A percentile compares a stretch with the other conserved stretches of the same genome.
These are phyloP conservation scores for Alloplasta piceator DNA, from an alignment of 2,888 invertebrate species.

Conservation along the genomic window DNA sequence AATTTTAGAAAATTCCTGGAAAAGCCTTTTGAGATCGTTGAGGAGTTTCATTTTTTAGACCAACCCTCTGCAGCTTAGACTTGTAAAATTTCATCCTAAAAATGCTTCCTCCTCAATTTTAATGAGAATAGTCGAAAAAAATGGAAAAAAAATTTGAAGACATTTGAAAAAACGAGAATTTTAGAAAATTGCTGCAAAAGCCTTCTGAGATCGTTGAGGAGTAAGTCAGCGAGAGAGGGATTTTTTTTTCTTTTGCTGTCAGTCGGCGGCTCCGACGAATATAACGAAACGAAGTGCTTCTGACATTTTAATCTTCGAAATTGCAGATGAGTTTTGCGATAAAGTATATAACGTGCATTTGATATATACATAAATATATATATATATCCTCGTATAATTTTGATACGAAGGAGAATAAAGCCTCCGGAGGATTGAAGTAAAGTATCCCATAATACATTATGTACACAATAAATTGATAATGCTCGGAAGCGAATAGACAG, in stretches of 20 bases:
- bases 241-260: constrained; percentile 4
- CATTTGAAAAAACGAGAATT: neutral
- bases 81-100: too few relatives aligned
- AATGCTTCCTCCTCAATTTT: too few relatives aligned
- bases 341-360: constrained; percentile 42
- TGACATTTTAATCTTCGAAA: constrained; percentile 82
- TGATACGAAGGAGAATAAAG: constrained; percentile 57
- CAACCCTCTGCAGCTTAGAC: neutral
- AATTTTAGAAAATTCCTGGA: too few relatives aligned
- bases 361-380: too few relatives aligned
- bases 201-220: neutral
- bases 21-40: too few relatives aligned
- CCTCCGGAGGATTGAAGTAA: constrained; percentile 27
- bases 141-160: constrained; percentile 68
- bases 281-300: constrained; percentile 71
- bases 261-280: constrained; percentile 7
- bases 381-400: too few relatives aligned
- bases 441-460: constrained; percentile 1
- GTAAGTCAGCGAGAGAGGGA: constrained; percentile 20
- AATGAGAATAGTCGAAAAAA: too few relatives aligned
- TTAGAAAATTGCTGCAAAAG: constrained; percentile 5
- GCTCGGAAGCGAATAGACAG: constrained; percentile 4
- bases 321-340: constrained; percentile 79
- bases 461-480: constrained; percentile 23
- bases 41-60: too few relatives aligned